Evolutionary conservation across 1,140 invertebrate genomes (phyloP), one percentile per base, ranked within the genome.

Genomic region (Ylistrum balloti): DNA sequence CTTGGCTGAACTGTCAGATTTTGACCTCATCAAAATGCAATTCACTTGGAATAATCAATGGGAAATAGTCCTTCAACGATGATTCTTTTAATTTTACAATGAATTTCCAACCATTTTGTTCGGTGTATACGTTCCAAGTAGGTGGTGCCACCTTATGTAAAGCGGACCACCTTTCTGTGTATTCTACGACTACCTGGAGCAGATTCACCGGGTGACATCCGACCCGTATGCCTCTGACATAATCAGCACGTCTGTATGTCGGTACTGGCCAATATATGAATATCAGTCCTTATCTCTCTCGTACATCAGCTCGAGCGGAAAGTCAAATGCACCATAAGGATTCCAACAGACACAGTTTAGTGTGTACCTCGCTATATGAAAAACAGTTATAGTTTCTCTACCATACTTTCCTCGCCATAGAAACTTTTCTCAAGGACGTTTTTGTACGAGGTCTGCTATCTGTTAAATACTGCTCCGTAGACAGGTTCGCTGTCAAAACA

Each of bases 261-360:
- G 35, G 35, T 74, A 74, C 56, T 28, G 56, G 56, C 56, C 56
- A 74, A 74, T 74, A 74, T 28, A 74, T 74, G 56, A 74, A 74
- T 74, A 74, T 74, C 56, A 74, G 28, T 74, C 56, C 56, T 74
- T 74, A 74, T 74, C 56, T 74, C 56, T 74, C 56, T 74, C 56
- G 15, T 74, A n/a, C 56, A 74, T 74, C 56, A 74, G 56, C 56
- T 11, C 56, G 56, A 28, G 56, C 56, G 56, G 56, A 74, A 74
- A 74, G 56, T n/a, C 56, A 74, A 74, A 74, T 74, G 56, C 56
- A 74, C 56, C 56, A 74, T 74, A n/a, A 74, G 56, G 56, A n/a
- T 74, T n/a, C 56, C 5, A 5, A 74, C 56, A 28, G 22, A 74
- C 28, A 28, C 56, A 74, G 56, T 74, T 74, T 28, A 74, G 22